These are phyloP conservation scores for Trigoniulus corallinus DNA, from an alignment of 1,140 invertebrate species.

Conservation along the genomic window DNA sequence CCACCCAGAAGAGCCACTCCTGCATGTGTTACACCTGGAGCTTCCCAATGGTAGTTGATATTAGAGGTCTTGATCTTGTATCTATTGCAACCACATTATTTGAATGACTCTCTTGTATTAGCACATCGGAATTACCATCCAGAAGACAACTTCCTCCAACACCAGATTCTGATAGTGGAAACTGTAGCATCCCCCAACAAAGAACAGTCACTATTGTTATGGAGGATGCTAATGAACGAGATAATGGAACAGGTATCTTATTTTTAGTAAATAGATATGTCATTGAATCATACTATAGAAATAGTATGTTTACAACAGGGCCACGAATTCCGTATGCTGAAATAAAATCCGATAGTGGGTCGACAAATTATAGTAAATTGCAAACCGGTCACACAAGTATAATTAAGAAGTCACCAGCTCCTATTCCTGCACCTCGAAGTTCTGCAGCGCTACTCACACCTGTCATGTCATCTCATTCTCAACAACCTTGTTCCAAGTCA, in stretches of 20 bases:
- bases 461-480: too few relatives aligned
- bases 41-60: conserved; percentile 17
- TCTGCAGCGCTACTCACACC: too few relatives aligned
- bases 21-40: conserved; percentile 19
- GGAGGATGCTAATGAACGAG: background rate
- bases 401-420: background rate
- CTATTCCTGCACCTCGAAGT: background rate
- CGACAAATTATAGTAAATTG: conserved; percentile 10
- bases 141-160: background rate
- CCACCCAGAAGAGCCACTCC: conserved; percentile 46
- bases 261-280: too few relatives aligned
- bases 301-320: background rate
- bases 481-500: too few relatives aligned
- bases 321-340: conserved; percentile 21
- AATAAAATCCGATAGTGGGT: conserved; percentile 20
- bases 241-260: too few relatives aligned
- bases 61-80: too few relatives aligned
- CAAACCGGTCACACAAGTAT: background rate
- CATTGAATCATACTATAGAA: too few relatives aligned
- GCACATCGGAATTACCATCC: too few relatives aligned
- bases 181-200: background rate
- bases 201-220: background rate
- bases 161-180: background rate
- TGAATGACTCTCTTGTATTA: too few relatives aligned
- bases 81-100: too few relatives aligned